A percentile compares a stretch with the other conserved stretches of the same genome.
Evolutionary conservation across 37 sponge, comb jelly and placozoan species (phyloP).

Genomic region (Mnemiopsis leidyi): DNA sequence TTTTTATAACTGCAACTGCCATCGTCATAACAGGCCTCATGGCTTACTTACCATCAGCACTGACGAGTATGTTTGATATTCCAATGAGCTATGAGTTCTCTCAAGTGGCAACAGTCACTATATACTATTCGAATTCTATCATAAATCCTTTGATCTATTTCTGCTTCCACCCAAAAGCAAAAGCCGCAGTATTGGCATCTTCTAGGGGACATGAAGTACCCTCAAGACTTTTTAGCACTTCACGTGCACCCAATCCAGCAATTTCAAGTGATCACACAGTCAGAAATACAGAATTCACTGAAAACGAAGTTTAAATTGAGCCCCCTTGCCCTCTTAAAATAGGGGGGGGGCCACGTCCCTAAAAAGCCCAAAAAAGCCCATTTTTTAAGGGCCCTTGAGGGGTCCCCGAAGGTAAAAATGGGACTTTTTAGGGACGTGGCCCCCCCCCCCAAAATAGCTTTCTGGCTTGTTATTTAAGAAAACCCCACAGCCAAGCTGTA

Average conservation of each 20-base stretch:
- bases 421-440: too few species aligned
- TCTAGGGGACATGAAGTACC: neutral
- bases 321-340: too few species aligned
- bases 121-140: constrained; percentile 52
- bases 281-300: too few species aligned
- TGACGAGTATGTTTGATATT: neutral
- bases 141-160: constrained; percentile 34
- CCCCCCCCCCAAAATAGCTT: too few species aligned
- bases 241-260: neutral
- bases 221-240: neutral
- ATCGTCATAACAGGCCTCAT: constrained; percentile 5
- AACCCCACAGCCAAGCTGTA: too few species aligned
- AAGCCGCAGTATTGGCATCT: neutral
- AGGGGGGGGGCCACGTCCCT: too few species aligned
- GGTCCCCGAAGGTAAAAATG: too few species aligned
- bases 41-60: neutral
- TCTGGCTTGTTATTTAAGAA: too few species aligned
- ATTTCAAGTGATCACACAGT: too few species aligned
- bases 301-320: too few species aligned
- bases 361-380: too few species aligned
- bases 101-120: neutral
- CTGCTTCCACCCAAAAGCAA: constrained; percentile 20
- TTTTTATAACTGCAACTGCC: constrained; percentile 16
- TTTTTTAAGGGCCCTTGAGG: too few species aligned
- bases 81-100: constrained; percentile 15